Evolutionary conservation across 2,888 invertebrate genomes (phyloP).

Genomic region (Drosophila borealis): DNA sequence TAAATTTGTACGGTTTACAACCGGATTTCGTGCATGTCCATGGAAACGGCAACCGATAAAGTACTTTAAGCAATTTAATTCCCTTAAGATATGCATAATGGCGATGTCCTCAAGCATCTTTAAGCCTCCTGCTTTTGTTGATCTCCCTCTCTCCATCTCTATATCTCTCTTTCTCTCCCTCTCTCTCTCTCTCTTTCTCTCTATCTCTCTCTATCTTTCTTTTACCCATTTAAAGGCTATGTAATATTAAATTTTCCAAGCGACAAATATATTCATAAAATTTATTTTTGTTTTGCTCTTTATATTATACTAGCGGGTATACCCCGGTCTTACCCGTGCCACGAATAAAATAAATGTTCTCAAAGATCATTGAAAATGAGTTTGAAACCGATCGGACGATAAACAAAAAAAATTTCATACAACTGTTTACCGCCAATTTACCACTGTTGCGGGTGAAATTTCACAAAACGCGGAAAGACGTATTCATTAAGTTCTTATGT

Average conservation of each 20-base stretch:
- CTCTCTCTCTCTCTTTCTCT: neutral
- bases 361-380: no score
- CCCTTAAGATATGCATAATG: neutral
- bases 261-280: neutral
- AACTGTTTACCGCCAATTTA: no score
- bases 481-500: no score
- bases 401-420: no score
- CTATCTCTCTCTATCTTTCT: neutral
- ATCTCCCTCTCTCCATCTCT: no score
- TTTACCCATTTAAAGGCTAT: neutral
- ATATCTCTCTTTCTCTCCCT: neutral
- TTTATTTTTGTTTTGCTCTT: neutral
- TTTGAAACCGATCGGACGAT: no score
- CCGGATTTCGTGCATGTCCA: no score
- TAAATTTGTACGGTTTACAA: slow-evolving; percentile 16
- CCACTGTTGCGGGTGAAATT: no score
- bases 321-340: no score
- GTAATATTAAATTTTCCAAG: slow-evolving; percentile 56
- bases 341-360: no score
- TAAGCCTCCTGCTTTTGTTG: neutral
- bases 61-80: slow-evolving; percentile 1
- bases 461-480: no score
- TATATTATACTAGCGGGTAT: neutral
- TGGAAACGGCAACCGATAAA: no score
- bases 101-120: neutral